These are phyloP conservation scores for Pachycephus smyrnensis DNA, from an alignment of 2,888 invertebrate genomes.

Conservation along the genomic window DNA sequence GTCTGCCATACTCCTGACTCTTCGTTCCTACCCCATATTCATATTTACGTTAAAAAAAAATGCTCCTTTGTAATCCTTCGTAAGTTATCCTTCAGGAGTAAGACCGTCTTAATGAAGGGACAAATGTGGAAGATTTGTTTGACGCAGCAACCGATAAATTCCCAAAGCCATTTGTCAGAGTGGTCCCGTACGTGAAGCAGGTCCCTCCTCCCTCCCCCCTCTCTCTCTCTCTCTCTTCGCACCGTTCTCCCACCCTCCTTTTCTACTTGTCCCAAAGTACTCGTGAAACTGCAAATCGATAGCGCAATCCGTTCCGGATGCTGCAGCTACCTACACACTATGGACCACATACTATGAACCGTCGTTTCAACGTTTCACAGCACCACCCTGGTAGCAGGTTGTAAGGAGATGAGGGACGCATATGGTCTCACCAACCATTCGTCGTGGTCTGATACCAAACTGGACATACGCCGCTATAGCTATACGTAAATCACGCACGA, in stretches of 20 bases:
- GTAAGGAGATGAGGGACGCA: conserved; percentile 14
- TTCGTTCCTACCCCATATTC: neutral
- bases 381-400: neutral
- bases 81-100: neutral
- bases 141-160: conserved; percentile 9
- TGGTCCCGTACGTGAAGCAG: conserved; percentile 18
- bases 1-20: too few relatives aligned
- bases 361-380: neutral
- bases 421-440: conserved; percentile 11
- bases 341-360: neutral
- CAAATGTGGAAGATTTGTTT: neutral
- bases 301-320: conserved; percentile 6
- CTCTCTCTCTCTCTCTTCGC: neutral
- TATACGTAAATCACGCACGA: neutral
- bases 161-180: conserved; percentile 4
- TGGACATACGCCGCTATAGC: neutral
- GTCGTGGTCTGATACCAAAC: neutral
- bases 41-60: neutral
- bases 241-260: neutral
- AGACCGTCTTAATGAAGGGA: neutral
- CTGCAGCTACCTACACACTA: neutral
- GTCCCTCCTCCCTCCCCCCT: conserved; percentile 11
- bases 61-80: neutral
- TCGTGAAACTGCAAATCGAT: conserved; percentile 20
- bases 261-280: conserved; percentile 10